A percentile compares a stretch with the other conserved stretches of the same genome.
Conservation (phyloP, 2,113 vertebrate genomes). For the Grallaria varia region DNA sequence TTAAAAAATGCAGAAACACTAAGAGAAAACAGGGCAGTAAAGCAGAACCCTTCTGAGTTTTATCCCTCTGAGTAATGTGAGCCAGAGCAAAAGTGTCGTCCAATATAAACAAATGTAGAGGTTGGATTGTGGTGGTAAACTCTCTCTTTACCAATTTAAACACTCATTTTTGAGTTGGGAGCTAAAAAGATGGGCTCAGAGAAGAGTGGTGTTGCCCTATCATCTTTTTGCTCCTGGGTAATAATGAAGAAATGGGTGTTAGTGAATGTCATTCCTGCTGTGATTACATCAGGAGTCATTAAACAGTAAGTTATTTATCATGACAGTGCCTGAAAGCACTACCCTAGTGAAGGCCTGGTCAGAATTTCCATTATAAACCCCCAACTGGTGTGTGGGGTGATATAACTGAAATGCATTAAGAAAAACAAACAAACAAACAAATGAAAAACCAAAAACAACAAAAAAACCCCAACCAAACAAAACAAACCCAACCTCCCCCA, state of each 20-base stretch:
- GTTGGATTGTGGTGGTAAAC: conserved; percentile 9
- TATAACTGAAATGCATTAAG: not conserved
- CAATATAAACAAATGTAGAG: conserved; percentile 48
- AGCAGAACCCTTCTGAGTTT: conserved; percentile 39
- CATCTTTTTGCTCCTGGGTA: not conserved
- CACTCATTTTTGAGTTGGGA: not conserved
- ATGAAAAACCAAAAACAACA: too few relatives aligned
- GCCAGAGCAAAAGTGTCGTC: conserved; percentile 28
- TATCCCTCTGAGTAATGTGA: not conserved
- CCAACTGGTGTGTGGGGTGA: not conserved
- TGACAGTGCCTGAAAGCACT: not conserved
- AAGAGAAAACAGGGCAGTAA: conserved; percentile 52
- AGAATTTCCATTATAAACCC: conserved; percentile 26
- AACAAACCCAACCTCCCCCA: too few relatives aligned
- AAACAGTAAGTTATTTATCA: conserved; percentile 17
- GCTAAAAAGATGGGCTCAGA: not conserved
- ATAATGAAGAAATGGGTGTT: not conserved
- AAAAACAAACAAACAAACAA: not conserved
- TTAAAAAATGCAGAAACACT: conserved; percentile 57
- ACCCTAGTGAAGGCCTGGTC: not conserved
- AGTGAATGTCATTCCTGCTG: not conserved
- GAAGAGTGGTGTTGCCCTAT: not conserved
- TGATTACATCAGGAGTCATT: not conserved
- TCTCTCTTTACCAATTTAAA: conserved; percentile 40
- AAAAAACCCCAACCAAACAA: not conserved